Evolutionary conservation across 2,797 vertebrate genomes (phyloP).

Genomic region (Cuniculus paca): DNA sequence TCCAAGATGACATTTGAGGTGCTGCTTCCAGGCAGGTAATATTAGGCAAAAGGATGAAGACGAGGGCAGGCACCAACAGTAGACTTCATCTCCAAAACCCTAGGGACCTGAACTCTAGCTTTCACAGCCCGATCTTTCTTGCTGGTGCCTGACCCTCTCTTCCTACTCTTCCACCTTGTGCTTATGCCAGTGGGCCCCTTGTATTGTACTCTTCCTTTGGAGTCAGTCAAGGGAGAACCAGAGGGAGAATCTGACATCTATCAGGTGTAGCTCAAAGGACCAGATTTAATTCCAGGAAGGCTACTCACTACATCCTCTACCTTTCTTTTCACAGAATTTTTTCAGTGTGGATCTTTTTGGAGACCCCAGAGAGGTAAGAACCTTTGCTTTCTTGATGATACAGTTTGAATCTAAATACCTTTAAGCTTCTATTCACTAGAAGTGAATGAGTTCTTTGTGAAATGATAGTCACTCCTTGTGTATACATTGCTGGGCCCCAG

Average conservation of each 20-base stretch:
- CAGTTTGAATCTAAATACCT: neutral
- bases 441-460: neutral
- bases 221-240: no score
- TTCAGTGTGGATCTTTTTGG: neutral
- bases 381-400: neutral
- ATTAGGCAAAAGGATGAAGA: no score
- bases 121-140: neutral
- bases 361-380: constrained; percentile 77
- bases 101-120: neutral
- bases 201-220: neutral
- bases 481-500: neutral
- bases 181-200: neutral
- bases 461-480: neutral
- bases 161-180: fast-evolving
- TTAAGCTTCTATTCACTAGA: neutral
- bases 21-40: neutral
- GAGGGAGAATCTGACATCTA: neutral
- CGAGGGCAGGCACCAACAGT: fast-evolving
- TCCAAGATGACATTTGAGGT: neutral
- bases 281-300: neutral
- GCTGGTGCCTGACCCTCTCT: fast-evolving
- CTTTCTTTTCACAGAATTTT: constrained; percentile 72
- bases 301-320: neutral
- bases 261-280: neutral
- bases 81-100: fast-evolving